phyloP scores from a whole-genome alignment of 2,888 invertebrate genomes.

The Celastrina argiolus region DNA sequence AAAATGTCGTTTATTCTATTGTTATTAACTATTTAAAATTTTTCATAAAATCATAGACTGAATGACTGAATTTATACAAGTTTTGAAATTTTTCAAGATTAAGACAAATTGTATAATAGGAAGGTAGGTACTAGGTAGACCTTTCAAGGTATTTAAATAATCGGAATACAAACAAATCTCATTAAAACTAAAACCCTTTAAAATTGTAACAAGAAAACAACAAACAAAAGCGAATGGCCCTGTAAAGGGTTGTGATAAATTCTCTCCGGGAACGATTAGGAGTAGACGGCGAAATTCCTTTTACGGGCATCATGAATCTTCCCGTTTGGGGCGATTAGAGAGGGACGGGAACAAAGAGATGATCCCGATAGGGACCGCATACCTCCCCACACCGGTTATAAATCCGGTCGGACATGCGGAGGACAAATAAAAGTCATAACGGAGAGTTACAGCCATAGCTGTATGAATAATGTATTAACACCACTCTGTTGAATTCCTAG shows the following conservation, averaged over 20 bases:
- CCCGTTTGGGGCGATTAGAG: conserved; percentile 60
- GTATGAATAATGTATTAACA: conserved; percentile 57
- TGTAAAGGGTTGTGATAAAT: conserved; percentile 61
- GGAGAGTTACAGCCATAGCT: conserved; percentile 53
- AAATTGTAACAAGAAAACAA: conserved; percentile 22
- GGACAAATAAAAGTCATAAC: conserved; percentile 69
- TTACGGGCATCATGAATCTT: conserved; percentile 61
- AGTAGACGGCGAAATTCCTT: conserved; percentile 64
- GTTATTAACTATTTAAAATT: no score
- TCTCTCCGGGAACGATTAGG: conserved; percentile 62
- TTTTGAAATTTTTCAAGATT: no score
- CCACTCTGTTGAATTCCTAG: conserved; percentile 41
- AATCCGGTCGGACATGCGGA: conserved; percentile 54
- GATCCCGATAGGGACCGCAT: conserved; percentile 53
- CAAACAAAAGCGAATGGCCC: conserved; percentile 34
- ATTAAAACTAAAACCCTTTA: not conserved
- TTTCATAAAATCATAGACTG: no score
- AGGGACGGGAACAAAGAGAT: conserved; percentile 59
- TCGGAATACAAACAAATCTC: not conserved
- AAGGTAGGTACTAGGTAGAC: no score
- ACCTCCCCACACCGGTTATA: conserved; percentile 38
- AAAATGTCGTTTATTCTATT: no score
- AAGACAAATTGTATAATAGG: no score
- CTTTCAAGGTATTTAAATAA: not conserved
- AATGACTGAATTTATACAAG: no score